Evolutionary conservation across 2,888 invertebrate species (phyloP).

Genomic region (Andrena dorsata): DNA sequence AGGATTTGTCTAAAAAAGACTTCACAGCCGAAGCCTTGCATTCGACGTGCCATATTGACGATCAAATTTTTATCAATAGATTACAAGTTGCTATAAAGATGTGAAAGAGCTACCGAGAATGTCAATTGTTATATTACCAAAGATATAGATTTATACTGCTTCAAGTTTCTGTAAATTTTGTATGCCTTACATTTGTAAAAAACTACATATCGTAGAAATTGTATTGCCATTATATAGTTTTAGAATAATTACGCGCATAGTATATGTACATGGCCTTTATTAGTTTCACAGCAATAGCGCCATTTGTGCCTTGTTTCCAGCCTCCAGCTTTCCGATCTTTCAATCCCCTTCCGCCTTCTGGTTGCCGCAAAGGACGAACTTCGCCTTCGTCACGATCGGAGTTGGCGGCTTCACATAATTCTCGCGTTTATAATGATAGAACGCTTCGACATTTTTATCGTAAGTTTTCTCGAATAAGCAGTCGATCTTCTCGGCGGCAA

Average conservation of each 20-base stretch:
- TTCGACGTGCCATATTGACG: not conserved
- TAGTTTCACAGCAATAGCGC: not conserved
- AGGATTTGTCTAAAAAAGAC: conserved; percentile 30
- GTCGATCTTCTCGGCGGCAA: conserved; percentile 91
- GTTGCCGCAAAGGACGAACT: not conserved
- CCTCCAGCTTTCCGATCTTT: not conserved
- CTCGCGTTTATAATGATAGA: conserved; percentile 87
- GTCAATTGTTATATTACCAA: conserved; percentile 33
- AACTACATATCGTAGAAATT: conserved; percentile 11
- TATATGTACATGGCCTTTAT: not conserved
- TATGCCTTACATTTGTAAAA: conserved; percentile 6
- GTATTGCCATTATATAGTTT: not conserved
- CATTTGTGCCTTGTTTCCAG: not conserved
- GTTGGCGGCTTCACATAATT: conserved; percentile 48
- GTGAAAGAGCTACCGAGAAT: conserved; percentile 19
- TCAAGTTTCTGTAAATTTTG: not conserved
- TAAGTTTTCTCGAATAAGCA: conserved; percentile 90
- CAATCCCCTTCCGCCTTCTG: not conserved
- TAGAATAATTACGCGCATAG: not conserved
- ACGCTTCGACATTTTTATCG: conserved; percentile 88
- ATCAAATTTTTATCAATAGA: conserved; percentile 10
- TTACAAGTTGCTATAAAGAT: conserved; percentile 6
- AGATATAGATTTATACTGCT: not conserved
- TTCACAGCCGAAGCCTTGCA: not conserved
- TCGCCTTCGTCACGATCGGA: not conserved